These are phyloP conservation scores for Acanthococcus lagerstroemiae DNA, from an alignment of 2,888 invertebrate genomes.

Conservation along the genomic window DNA sequence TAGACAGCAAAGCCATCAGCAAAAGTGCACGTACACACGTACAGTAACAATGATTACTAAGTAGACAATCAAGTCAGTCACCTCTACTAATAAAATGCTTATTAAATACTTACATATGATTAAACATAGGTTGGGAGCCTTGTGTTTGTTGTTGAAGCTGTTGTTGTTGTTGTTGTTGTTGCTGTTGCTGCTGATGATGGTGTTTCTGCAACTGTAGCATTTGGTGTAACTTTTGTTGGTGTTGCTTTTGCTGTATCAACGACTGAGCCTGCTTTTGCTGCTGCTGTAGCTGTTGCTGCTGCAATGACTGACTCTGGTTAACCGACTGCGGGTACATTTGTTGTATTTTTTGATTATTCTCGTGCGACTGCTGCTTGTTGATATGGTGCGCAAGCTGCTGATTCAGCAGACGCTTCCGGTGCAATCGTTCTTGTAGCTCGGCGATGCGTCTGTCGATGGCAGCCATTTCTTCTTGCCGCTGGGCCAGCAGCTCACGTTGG, in stretches of 20 bases:
- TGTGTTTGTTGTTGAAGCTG: neutral
- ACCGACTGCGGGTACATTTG: constrained; percentile 15
- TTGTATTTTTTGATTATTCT: constrained; percentile 3
- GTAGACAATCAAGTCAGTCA: neutral
- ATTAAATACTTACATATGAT: constrained; percentile 1
- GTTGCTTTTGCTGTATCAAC: constrained; percentile 6
- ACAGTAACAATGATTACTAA: neutral
- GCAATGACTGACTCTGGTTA: neutral
- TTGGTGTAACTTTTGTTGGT: constrained; percentile 8
- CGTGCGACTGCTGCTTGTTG: constrained; percentile 25
- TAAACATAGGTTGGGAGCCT: neutral
- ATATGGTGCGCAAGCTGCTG: constrained; percentile 58
- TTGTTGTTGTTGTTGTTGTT: neutral
- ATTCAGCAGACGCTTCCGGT: constrained; percentile 77
- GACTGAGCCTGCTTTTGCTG: constrained; percentile 10
- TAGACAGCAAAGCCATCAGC: too few relatives aligned
- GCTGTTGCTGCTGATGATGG: neutral
- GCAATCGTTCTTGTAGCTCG: constrained; percentile 81
- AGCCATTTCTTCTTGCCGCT: constrained; percentile 81
- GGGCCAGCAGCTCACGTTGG: constrained; percentile 77
- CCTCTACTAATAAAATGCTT: neutral
- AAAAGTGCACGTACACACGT: too few relatives aligned
- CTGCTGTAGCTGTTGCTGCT: constrained; percentile 9
- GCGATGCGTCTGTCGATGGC: constrained; percentile 87
- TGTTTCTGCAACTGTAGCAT: neutral